A percentile compares a stretch with the other conserved stretches of the same genome.
Conservation (phyloP, 2,888 invertebrate genomes). For the Eristalis arbustorum region DNA sequence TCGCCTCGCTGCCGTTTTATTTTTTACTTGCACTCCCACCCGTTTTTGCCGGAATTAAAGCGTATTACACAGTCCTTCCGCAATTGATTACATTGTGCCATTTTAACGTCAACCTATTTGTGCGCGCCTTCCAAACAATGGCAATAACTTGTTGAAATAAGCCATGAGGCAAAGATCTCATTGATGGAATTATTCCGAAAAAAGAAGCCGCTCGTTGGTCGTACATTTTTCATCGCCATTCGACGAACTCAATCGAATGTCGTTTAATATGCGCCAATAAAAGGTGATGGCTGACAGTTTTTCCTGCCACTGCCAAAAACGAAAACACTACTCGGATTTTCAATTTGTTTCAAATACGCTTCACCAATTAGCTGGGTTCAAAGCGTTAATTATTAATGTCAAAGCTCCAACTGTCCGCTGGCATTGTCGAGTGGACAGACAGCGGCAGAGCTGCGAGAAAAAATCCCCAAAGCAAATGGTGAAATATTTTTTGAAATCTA, state of each 20-base stretch:
- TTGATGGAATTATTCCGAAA: not conserved
- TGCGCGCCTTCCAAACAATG: too few species aligned
- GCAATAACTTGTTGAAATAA: too few species aligned
- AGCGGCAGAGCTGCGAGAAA: not conserved
- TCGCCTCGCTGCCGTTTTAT: too few species aligned
- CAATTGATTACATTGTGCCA: too few species aligned
- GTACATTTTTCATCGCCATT: not conserved
- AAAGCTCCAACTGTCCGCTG: not conserved
- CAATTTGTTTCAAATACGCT: conserved; percentile 60
- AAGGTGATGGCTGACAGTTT: not conserved
- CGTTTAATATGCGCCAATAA: conserved; percentile 57
- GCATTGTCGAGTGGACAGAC: not conserved
- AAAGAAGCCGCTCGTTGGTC: not conserved
- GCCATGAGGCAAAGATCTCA: too few species aligned
- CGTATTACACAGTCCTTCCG: too few species aligned
- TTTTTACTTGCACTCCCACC: too few species aligned
- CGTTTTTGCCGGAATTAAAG: too few species aligned
- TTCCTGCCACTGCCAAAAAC: not conserved
- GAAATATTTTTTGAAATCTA: not conserved
- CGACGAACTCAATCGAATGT: conserved; percentile 48
- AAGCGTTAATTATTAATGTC: conserved; percentile 41
- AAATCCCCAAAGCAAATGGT: not conserved
- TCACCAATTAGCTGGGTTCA: conserved; percentile 52
- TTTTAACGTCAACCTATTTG: too few species aligned
- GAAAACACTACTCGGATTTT: not conserved